Conservation (phyloP, 53 echinoderm and acorn worm species). For the Arbacia lixula region DNA sequence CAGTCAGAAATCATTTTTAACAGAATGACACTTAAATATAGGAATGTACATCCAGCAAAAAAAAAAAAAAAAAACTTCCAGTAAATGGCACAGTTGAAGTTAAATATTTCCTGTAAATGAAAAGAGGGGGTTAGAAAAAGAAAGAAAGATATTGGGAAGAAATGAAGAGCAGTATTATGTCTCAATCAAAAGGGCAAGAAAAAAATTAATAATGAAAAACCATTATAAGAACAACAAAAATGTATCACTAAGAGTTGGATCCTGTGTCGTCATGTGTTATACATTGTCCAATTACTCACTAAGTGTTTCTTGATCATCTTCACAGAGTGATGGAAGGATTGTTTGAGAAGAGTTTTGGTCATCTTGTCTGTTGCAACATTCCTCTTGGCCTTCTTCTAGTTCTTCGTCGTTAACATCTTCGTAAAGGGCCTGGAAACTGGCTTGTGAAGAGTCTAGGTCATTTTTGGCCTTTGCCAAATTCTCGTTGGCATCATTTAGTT, state of each 20-base stretch:
- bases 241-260: conserved; percentile 10
- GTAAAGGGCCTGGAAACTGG: conserved; percentile 15
- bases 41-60: no score
- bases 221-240: conserved; percentile 18
- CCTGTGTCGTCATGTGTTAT: conserved; percentile 17
- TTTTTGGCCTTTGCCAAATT: conserved; percentile 12
- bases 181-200: not conserved
- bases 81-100: no score
- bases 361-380: conserved; percentile 12
- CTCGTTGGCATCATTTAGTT: conserved; percentile 9
- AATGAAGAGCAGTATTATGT: not conserved
- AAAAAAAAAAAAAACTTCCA: no score
- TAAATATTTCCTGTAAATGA: conserved; percentile 1
- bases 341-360: conserved; percentile 18
- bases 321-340: conserved; percentile 22
- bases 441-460: conserved; percentile 24
- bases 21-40: no score
- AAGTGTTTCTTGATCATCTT: conserved; percentile 3
- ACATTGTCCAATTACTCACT: not conserved
- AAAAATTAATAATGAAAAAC: not conserved
- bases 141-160: not conserved
- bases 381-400: conserved; percentile 1
- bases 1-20: no score
- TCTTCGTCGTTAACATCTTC: not conserved
- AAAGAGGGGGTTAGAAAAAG: not conserved